Conservation (phyloP, 2,797 vertebrate genomes). For the Pangasius krempfi region DNA sequence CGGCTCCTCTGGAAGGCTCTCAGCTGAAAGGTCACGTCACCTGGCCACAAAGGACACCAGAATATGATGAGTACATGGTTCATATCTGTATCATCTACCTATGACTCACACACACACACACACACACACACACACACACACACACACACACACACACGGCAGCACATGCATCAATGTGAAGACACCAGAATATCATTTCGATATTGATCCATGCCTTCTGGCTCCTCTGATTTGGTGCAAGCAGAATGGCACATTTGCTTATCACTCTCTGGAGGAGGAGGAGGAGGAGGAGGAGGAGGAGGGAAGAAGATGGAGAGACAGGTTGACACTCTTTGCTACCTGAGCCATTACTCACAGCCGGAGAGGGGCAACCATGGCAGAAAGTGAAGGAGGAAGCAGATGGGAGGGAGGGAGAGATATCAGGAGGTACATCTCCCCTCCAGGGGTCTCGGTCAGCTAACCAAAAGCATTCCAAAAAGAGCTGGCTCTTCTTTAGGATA, state of each 20-base stretch:
- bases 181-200: conserved; percentile 54
- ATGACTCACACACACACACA: conserved; percentile 26
- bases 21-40: conserved; percentile 54
- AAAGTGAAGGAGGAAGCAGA: conserved; percentile 40
- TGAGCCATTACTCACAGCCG: conserved; percentile 52
- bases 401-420: conserved; percentile 46
- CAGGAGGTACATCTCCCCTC: conserved; percentile 46
- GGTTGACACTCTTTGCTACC: conserved; percentile 57
- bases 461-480: conserved; percentile 42
- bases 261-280: conserved; percentile 38
- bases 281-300: conserved; percentile 40
- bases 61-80: conserved; percentile 43
- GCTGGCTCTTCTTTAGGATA: conserved; percentile 50
- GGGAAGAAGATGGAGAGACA: conserved; percentile 53
- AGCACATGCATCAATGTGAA: conserved; percentile 28
- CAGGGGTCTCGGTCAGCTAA: conserved; percentile 39
- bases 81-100: conserved; percentile 53
- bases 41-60: conserved; percentile 33
- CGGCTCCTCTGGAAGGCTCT: conserved; percentile 46
- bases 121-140: conserved; percentile 1
- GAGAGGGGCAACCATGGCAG: conserved; percentile 45
- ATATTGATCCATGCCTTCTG: conserved; percentile 55
- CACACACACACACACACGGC: conserved; percentile 12
- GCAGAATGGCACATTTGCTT: conserved; percentile 53
- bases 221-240: conserved; percentile 51